A percentile compares a stretch with the other conserved stretches of the same genome.
These are phyloP conservation scores for Erebia palarica DNA, from an alignment of 2,888 invertebrate genomes.

Conservation along the genomic window DNA sequence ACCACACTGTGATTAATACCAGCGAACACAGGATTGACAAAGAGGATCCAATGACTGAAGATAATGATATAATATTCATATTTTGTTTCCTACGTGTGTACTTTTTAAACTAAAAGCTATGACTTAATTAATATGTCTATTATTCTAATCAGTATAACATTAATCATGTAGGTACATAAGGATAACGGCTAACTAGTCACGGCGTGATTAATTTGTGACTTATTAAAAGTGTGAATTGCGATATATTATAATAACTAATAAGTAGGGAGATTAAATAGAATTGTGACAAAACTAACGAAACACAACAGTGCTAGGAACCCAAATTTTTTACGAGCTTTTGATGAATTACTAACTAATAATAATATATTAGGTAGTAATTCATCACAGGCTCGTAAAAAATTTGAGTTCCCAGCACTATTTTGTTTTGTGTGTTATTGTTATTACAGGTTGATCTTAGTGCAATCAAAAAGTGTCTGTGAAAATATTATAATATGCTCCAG, in stretches of 20 bases:
- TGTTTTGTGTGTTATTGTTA: no score
- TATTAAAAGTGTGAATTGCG: neutral
- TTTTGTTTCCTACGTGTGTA: neutral
- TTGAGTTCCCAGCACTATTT: no score
- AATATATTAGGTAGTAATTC: no score
- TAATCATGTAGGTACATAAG: neutral
- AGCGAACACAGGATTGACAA: slow-evolving; percentile 36
- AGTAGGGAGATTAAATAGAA: neutral
- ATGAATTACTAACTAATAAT: no score
- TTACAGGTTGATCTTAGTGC: no score
- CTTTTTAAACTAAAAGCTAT: neutral
- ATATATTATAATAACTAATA: neutral
- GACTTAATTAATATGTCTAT: neutral
- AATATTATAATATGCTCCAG: no score
- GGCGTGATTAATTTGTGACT: neutral
- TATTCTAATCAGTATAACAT: neutral
- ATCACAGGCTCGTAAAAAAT: no score
- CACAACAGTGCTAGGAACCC: neutral
- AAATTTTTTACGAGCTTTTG: no score
- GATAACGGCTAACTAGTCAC: neutral
- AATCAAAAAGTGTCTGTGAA: no score
- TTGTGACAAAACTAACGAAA: neutral
- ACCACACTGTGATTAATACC: slow-evolving; percentile 39
- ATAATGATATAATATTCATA: neutral
- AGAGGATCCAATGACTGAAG: neutral